Evolutionary conservation across 2,113 vertebrate species (phyloP).

Genomic region (Rostratula benghalensis): DNA sequence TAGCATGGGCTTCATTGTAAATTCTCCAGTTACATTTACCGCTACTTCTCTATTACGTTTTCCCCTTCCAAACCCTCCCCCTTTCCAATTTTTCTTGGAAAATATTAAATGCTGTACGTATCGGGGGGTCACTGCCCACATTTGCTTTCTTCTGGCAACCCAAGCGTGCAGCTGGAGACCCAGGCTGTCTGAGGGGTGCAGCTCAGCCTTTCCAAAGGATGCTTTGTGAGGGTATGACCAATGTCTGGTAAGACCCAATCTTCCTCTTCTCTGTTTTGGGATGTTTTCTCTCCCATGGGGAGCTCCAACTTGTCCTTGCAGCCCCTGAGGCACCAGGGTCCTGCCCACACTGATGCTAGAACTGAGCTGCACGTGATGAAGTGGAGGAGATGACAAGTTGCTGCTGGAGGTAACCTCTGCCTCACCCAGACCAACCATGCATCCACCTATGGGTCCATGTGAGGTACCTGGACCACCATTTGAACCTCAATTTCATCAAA

Average conservation of each 20-base stretch:
- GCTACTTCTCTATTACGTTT: neutral
- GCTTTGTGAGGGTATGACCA: neutral
- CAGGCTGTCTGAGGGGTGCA: accelerated
- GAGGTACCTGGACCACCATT: neutral
- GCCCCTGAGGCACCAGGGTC: accelerated
- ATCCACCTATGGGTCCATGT: accelerated
- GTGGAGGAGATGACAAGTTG: neutral
- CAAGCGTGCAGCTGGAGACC: neutral
- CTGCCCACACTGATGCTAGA: neutral
- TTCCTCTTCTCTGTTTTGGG: neutral
- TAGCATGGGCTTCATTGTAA: neutral
- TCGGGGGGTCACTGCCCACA: neutral
- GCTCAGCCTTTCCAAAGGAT: neutral
- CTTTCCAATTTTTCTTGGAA: neutral
- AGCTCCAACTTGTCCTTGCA: neutral
- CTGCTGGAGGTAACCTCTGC: neutral
- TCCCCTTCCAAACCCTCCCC: neutral
- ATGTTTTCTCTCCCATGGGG: accelerated
- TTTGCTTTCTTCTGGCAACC: neutral
- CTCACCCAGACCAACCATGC: neutral
- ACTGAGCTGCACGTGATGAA: neutral
- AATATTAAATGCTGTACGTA: neutral
- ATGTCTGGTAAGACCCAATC: neutral
- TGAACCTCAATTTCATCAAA: accelerated
- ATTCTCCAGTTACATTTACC: neutral